Percentiles rank a stretch among this genome's conserved stretches.
These are phyloP conservation scores for Diplodus puntazzo DNA, from an alignment of 2,797 vertebrate species.

Conservation along the genomic window DNA sequence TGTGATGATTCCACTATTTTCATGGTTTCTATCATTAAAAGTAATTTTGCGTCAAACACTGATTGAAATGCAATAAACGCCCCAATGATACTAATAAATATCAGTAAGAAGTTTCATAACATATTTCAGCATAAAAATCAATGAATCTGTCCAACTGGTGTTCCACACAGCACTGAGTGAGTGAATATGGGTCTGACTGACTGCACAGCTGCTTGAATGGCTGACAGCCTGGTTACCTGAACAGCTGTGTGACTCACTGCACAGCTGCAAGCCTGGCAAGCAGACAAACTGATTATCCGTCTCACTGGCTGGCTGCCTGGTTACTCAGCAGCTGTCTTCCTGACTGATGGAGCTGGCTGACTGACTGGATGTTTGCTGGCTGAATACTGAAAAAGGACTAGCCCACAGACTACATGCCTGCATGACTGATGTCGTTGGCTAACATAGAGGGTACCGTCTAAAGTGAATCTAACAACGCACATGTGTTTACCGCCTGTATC, in stretches of 20 bases:
- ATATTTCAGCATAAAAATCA: background rate
- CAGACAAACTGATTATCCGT: constrained; percentile 57
- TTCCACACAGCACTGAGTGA: background rate
- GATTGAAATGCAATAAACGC: background rate
- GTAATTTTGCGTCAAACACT: background rate
- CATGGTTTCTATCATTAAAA: background rate
- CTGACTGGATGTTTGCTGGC: constrained; percentile 6
- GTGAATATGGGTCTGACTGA: constrained; percentile 18
- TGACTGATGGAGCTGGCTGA: constrained; percentile 41
- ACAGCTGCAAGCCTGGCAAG: constrained; percentile 63
- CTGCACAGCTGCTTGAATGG: constrained; percentile 48
- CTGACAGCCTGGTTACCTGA: constrained; percentile 39
- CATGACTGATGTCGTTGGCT: background rate
- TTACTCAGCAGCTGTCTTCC: constrained; percentile 51
- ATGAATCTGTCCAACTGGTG: background rate
- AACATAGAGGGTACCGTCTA: background rate
- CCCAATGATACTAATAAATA: background rate
- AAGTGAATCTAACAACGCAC: background rate
- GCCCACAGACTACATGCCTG: constrained; percentile 1
- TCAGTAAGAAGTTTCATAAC: background rate
- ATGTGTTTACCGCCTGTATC: constrained; percentile 14
- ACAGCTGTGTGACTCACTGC: constrained; percentile 61
- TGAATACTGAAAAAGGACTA: background rate
- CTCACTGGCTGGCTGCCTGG: constrained; percentile 48
- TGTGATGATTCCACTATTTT: background rate